A percentile compares a stretch with the other conserved stretches of the same genome.
Evolutionary conservation across 2,888 invertebrate genomes (phyloP).

Genomic region (Lochmaea crataegi): DNA sequence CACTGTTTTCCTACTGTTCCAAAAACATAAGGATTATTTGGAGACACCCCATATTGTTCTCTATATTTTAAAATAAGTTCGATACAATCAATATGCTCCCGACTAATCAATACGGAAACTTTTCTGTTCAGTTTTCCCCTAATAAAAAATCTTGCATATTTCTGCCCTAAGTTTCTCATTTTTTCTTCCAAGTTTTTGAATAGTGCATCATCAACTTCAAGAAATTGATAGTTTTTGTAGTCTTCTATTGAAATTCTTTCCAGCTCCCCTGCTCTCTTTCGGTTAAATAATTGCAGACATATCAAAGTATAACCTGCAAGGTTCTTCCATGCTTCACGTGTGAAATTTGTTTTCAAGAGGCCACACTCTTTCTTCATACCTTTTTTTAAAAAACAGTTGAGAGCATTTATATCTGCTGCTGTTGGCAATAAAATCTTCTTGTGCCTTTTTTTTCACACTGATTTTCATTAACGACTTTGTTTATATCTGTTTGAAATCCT

Average conservation of each 20-base stretch:
- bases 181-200: constrained; percentile 19
- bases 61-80: constrained; percentile 21
- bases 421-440: constrained; percentile 36
- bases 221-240: constrained; percentile 26
- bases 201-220: constrained; percentile 23
- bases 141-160: constrained; percentile 21
- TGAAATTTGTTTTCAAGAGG: constrained; percentile 25
- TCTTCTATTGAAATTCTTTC: constrained; percentile 34
- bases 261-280: constrained; percentile 40
- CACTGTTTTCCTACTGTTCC: constrained; percentile 19
- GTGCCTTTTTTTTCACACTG: constrained; percentile 33
- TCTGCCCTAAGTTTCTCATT: constrained; percentile 14
- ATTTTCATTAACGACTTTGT: constrained; percentile 28
- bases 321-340: constrained; percentile 25
- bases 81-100: constrained; percentile 10
- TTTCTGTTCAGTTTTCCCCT: constrained; percentile 18
- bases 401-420: constrained; percentile 31
- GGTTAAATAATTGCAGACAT: constrained; percentile 40
- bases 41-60: constrained; percentile 7
- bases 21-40: constrained; percentile 33
- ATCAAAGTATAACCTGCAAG: constrained; percentile 34
- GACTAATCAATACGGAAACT: constrained; percentile 32
- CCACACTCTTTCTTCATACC: constrained; percentile 16
- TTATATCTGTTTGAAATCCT: constrained; percentile 34
- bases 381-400: constrained; percentile 33